These are phyloP conservation scores for Botrylloides violaceus DNA, from an alignment of 23 tunicate species.

Conservation along the genomic window DNA sequence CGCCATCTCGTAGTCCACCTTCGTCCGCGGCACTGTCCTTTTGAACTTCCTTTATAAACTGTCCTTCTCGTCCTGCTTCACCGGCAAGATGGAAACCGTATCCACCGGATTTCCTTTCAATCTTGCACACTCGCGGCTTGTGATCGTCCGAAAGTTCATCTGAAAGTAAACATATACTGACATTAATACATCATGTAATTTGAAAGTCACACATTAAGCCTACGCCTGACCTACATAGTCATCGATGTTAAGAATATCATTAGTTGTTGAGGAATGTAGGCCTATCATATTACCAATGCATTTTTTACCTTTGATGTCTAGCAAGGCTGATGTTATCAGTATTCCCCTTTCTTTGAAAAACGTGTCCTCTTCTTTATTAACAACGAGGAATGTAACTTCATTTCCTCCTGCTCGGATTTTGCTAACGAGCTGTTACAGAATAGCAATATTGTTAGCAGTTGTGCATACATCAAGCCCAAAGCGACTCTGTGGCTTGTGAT, in stretches of 20 bases:
- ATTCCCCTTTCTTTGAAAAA: conserved; percentile 30
- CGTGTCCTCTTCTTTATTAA: conserved; percentile 20
- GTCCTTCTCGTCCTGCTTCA: conserved; percentile 56
- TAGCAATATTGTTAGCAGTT: too few species aligned
- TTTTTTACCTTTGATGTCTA: conserved; percentile 15
- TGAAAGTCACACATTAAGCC: too few species aligned
- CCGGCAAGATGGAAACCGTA: conserved; percentile 80
- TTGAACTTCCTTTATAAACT: conserved; percentile 46
- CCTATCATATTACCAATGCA: not conserved
- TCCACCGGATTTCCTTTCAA: conserved; percentile 24
- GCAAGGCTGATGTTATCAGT: conserved; percentile 22
- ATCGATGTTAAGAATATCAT: too few species aligned
- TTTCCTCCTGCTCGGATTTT: conserved; percentile 41
- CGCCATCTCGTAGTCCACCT: conserved; percentile 80
- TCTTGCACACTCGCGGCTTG: conserved; percentile 56
- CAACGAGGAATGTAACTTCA: conserved; percentile 58
- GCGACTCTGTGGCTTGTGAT: too few species aligned
- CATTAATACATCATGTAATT: too few species aligned
- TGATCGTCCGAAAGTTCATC: conserved; percentile 32
- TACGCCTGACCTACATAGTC: too few species aligned
- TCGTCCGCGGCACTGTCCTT: conserved; percentile 50
- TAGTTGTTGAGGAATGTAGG: too few species aligned
- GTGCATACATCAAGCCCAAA: too few species aligned
- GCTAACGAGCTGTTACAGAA: conserved; percentile 72
- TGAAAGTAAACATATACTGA: not conserved